Conservation (phyloP, 2,797 vertebrate genomes). For the Syncerus caffer region DNA sequence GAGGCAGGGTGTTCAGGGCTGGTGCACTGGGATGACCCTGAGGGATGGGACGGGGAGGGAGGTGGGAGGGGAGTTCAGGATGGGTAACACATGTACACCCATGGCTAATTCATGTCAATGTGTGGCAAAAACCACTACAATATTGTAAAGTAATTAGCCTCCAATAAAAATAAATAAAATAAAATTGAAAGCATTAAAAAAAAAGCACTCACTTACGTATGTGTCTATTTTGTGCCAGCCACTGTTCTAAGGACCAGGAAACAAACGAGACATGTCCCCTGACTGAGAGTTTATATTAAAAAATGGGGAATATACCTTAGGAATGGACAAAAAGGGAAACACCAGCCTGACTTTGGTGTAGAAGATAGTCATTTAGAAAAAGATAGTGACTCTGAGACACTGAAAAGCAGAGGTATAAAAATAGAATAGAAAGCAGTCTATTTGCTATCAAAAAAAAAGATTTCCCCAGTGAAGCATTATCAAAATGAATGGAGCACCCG, state of each 20-base stretch:
- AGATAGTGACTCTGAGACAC: neutral
- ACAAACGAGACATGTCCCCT: neutral
- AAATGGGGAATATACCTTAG: neutral
- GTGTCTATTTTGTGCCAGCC: neutral
- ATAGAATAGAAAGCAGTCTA: neutral
- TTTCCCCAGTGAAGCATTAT: neutral
- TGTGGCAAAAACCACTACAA: neutral
- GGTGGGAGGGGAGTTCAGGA: neutral
- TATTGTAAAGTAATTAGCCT: neutral
- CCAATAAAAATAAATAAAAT: neutral
- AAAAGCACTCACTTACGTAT: neutral
- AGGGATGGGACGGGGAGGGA: neutral
- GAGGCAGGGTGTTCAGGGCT: neutral
- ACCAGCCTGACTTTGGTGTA: no score
- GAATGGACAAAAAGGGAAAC: neutral
- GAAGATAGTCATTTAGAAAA: neutral
- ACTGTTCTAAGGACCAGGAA: neutral
- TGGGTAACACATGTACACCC: neutral
- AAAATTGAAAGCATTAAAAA: neutral
- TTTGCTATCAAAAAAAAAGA: constrained; percentile 11
- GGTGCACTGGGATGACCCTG: neutral
- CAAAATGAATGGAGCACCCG: constrained; percentile 28
- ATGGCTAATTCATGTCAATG: neutral
- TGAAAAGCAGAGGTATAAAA: neutral
- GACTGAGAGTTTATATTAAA: neutral